phyloP scores from a whole-genome alignment of 2,888 invertebrate genomes.

The Trachelus troglodyta region DNA sequence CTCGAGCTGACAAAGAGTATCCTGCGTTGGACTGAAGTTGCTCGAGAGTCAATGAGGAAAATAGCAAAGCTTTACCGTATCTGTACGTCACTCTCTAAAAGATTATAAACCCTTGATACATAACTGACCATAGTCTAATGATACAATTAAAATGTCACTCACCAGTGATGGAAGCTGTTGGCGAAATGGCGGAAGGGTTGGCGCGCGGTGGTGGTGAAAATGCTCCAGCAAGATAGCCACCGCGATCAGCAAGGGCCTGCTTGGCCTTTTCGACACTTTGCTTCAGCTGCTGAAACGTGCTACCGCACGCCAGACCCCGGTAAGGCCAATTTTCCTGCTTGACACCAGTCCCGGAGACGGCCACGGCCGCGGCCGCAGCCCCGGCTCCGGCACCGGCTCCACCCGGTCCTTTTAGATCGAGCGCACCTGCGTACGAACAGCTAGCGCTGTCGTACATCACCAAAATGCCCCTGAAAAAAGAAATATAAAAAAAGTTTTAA shows the following conservation, averaged over 20 bases:
- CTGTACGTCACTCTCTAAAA: not conserved
- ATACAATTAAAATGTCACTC: constrained; percentile 32
- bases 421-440: constrained; percentile 89
- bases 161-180: constrained; percentile 61
- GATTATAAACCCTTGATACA: not conserved
- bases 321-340: constrained; percentile 71
- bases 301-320: constrained; percentile 77
- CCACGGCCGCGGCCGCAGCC: constrained; percentile 57
- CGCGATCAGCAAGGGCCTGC: constrained; percentile 74
- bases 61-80: not conserved
- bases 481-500: not conserved
- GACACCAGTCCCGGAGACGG: constrained; percentile 59
- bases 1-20: not conserved
- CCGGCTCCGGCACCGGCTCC: constrained; percentile 63
- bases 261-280: constrained; percentile 93
- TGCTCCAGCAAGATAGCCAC: constrained; percentile 62
- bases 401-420: constrained; percentile 80
- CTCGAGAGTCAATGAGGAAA: not conserved
- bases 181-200: constrained; percentile 60
- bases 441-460: constrained; percentile 90
- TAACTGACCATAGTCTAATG: not conserved
- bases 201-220: constrained; percentile 64
- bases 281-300: constrained; percentile 89
- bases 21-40: not conserved
- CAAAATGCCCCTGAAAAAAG: constrained; percentile 60